phyloP scores from a whole-genome alignment of 2,113 vertebrate species.

The Dipodomys merriami region DNA sequence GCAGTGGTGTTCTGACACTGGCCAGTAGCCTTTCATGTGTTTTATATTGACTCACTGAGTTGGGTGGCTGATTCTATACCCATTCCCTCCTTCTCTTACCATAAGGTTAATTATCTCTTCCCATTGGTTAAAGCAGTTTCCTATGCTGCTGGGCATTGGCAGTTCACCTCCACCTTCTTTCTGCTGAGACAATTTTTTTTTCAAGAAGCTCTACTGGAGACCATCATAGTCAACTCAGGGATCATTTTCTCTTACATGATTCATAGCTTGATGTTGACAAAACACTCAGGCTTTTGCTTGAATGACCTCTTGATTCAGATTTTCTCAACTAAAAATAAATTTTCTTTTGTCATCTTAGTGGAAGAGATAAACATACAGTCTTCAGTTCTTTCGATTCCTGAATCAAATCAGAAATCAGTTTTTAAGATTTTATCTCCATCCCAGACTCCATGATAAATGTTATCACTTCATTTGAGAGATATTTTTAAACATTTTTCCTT shows the following conservation, averaged over 20 bases:
- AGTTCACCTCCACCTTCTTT: background rate
- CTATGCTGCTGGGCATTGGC: background rate
- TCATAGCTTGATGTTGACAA: background rate
- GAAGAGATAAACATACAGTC: background rate
- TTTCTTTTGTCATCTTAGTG: background rate
- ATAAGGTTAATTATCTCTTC: background rate
- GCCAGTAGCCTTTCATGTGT: background rate
- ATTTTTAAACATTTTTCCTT: background rate
- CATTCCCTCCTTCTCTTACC: rapidly evolving
- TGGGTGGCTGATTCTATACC: background rate
- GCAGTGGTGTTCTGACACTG: background rate
- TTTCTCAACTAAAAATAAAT: background rate
- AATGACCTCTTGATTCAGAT: background rate
- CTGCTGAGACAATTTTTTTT: background rate
- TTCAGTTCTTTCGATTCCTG: background rate
- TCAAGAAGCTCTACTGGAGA: background rate
- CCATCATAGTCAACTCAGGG: background rate
- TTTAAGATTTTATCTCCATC: background rate
- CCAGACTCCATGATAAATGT: background rate
- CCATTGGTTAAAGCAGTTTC: background rate
- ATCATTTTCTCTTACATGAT: background rate
- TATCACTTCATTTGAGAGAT: background rate
- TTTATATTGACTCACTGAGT: background rate
- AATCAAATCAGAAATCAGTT: background rate
- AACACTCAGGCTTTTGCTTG: background rate